Conservation (phyloP, 2,797 vertebrate species). For the Zalophus californianus region DNA sequence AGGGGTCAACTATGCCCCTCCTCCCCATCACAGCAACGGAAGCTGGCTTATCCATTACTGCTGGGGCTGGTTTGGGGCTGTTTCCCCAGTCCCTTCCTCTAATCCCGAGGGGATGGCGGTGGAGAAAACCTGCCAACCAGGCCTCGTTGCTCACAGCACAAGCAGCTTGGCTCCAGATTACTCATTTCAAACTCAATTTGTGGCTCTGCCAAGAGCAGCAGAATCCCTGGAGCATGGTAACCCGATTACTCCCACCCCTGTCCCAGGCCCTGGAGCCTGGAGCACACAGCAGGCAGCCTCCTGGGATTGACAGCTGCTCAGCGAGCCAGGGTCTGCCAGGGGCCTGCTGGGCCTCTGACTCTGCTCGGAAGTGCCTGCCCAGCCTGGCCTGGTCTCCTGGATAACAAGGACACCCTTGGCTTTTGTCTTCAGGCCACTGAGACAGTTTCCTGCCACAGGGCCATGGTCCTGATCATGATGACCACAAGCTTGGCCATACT, state of each 20-base stretch:
- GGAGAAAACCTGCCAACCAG: not conserved
- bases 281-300: not conserved
- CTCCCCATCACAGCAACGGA: rapidly evolving
- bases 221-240: slow-evolving; percentile 56
- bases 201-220: slow-evolving; percentile 66
- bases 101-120: not conserved
- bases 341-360: not conserved
- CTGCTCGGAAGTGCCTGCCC: not conserved
- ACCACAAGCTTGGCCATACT: not conserved
- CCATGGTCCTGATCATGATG: rapidly evolving
- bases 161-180: slow-evolving; percentile 57
- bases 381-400: not conserved
- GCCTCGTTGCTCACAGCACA: slow-evolving; percentile 23
- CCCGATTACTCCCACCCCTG: not conserved
- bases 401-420: not conserved
- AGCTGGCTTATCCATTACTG: not conserved
- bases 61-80: not conserved
- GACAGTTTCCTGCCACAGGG: not conserved
- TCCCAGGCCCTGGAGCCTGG: not conserved
- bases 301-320: not conserved
- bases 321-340: not conserved
- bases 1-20: not conserved
- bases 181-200: slow-evolving; percentile 77
- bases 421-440: not conserved
- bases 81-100: not conserved